Evolutionary conservation across 2,797 vertebrate species (phyloP), one percentile per base, ranked within the genome.

Genomic region (Hyperoplus lanceolatus): DNA sequence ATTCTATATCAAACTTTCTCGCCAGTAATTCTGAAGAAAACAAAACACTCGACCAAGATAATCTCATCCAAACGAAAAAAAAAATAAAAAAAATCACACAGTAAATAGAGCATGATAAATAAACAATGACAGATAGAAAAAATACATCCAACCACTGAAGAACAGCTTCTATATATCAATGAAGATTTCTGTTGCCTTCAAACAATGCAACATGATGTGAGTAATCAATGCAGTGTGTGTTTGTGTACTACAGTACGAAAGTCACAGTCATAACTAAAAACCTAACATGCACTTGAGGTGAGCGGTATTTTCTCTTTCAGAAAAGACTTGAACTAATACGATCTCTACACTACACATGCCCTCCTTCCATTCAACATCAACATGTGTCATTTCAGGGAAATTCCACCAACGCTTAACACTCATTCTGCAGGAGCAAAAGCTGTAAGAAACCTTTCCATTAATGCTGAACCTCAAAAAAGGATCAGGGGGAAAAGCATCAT

Each of bases 91-190:
- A 38, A 48, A 8, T 13, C 6, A 66, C 2, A 58, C 21, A 51
- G 13, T 3, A 74, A 67, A 77, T 9, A 50, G n/a, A 69, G 18
- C 18, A 42, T 42, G 21, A 80, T 61, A 15, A 61, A 70, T 65
- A 41, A 63, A 71, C 41, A 10, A 48, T 54, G 38, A 56, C 18
- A 29, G 49, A 18, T 3, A 5, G 4, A n/a, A 41, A 57, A 10
- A 36, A 21, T 21, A 41, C 45, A 21, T 38, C 42, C 48, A n/a
- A 64, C 41, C 50, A 60, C 38, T 6, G 36, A 72, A 49, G 46
- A 54, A n/a, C 9, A 4, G 3, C 6, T 49, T 54, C 56, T 45
- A 42, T 51, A 43, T 3, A 39, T 55, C 18, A 73, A 0, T 51
- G 15, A 1, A 39, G 57, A 75, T 71, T 53, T 42, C n/a, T 46